phyloP scores from a whole-genome alignment of 2,113 vertebrate species.

The Marmota flaviventris region DNA sequence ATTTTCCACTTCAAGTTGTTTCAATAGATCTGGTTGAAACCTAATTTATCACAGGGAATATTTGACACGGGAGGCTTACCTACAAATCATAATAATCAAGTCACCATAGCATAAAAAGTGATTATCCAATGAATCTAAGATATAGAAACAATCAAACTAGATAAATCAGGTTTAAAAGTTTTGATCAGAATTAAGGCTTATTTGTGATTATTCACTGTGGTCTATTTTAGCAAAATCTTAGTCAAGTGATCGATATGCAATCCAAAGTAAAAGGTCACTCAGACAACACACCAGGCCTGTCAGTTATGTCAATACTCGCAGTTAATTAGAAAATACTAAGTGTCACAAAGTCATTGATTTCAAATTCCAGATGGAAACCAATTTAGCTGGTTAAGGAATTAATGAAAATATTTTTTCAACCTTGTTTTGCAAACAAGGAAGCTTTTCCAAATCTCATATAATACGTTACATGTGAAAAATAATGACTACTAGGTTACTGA shows the following conservation, averaged over 20 bases:
- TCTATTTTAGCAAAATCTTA: conserved; percentile 12
- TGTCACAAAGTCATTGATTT: conserved; percentile 50
- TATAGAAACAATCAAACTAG: conserved; percentile 36
- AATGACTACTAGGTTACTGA: neutral
- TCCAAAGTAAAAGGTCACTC: conserved; percentile 13
- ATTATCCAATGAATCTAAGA: neutral
- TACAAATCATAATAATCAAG: conserved; percentile 27
- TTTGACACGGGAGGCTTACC: neutral
- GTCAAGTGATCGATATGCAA: neutral
- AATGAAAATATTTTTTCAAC: conserved; percentile 14
- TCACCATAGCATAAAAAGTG: neutral
- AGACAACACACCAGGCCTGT: neutral
- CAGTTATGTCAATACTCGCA: neutral
- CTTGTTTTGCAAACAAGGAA: conserved; percentile 44
- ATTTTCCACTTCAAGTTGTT: conserved; percentile 54
- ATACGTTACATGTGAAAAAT: neutral
- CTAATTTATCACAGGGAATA: conserved; percentile 8
- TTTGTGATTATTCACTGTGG: conserved; percentile 36
- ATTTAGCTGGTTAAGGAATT: conserved; percentile 1
- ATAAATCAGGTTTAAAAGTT: neutral
- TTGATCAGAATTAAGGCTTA: neutral
- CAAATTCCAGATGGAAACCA: conserved; percentile 40
- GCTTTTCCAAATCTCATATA: conserved; percentile 33
- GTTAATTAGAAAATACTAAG: conserved; percentile 50
- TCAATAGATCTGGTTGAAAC: neutral